These are phyloP conservation scores for Coelopa pilipes DNA, from an alignment of 2,888 invertebrate species.

Conservation along the genomic window DNA sequence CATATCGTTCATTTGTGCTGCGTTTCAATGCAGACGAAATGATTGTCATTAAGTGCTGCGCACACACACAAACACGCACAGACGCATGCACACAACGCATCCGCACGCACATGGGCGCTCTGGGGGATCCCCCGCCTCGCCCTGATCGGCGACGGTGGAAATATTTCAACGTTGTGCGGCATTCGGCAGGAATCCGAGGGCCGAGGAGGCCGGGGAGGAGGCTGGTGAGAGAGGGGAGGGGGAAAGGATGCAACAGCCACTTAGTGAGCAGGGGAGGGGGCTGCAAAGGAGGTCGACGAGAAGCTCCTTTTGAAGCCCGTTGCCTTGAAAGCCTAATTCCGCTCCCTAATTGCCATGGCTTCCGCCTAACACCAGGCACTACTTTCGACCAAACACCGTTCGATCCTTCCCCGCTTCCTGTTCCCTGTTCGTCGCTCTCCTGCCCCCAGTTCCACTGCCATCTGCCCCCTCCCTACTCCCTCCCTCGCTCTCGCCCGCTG, in stretches of 20 bases:
- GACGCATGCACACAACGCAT: conserved; percentile 22
- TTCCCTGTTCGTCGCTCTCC: too few species aligned
- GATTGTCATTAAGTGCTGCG: conserved; percentile 34
- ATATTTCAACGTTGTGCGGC: conserved; percentile 2
- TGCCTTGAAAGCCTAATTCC: too few species aligned
- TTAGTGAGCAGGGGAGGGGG: background rate
- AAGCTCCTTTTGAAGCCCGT: too few species aligned
- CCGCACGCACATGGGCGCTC: background rate
- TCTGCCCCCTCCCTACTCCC: too few species aligned
- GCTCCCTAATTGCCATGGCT: background rate
- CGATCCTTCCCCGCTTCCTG: too few species aligned
- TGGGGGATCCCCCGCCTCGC: background rate
- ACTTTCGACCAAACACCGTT: too few species aligned
- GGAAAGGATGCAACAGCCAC: background rate
- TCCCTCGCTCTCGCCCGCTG: too few species aligned
- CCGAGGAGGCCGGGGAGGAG: background rate
- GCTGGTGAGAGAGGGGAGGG: background rate
- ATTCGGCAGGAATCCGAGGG: background rate
- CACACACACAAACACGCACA: conserved; percentile 32
- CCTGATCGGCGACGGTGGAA: background rate
- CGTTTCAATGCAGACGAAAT: conserved; percentile 34
- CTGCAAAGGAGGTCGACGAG: background rate
- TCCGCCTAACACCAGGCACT: background rate
- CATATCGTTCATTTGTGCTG: conserved; percentile 48
- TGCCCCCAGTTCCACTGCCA: too few species aligned